Evolutionary conservation across 1,140 invertebrate species (phyloP), one percentile per base, ranked within the genome.

Genomic region (Rhagoletis zephyria): DNA sequence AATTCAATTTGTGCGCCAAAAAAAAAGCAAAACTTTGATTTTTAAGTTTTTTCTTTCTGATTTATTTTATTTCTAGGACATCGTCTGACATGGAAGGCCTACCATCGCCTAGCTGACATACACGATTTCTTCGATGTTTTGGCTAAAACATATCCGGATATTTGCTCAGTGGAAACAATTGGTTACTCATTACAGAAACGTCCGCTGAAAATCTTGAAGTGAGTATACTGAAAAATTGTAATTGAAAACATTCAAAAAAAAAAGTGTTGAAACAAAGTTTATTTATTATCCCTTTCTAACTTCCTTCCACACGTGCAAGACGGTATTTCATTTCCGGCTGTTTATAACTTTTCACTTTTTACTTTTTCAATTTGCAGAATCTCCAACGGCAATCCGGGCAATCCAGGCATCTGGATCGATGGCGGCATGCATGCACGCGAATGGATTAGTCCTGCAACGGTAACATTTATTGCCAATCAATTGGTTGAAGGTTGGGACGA

Each of bases 381-480:
- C 60, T 96, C 96, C 2, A 94, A 95, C 90, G 95, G 95, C 16
- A 94, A 95, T 65, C 88, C 93, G 40, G 93, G 91, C 4, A 95
- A 95, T 90, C 94, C 95, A 87, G 95, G 95, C 2, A 92, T 95
- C n/a, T 95, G 95, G 93, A 94, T 95, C 77, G 95, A 96, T 90
- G 94, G 94, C 93, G 97, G 97, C 14, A 97, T 98, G 90, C 98
- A 98, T 90, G 97, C 97, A 0, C 93, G 97, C 59, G 97, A 98
- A 94, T 98, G 98, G 97, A 97, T 98, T 87, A 95, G 97, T 74
- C 96, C 97, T 3, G 97, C 97, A 0, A 96, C 96, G 0, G 96
- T 97, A 12, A 96, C 97, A 30, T 98, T 95, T 91, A 95, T 98
- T 30, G 94, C 97, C 51, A 96, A 96, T 90, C 95, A 97, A 91